Conservation (phyloP, 2,797 vertebrate species). For the Xenops minutus region DNA sequence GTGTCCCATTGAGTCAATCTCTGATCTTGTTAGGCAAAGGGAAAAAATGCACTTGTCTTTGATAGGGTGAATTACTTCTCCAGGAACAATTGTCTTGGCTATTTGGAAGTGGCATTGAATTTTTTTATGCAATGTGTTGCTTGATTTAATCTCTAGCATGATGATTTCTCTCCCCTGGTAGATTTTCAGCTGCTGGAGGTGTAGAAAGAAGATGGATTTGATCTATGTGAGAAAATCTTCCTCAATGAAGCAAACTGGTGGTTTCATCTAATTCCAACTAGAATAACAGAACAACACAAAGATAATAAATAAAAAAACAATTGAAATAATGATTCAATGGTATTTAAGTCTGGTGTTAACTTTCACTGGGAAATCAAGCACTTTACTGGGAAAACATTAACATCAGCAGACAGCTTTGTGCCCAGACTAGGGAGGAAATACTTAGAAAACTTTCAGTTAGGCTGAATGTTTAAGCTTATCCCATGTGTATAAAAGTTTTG, state of each 20-base stretch:
- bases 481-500: not conserved
- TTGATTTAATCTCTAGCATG: constrained; percentile 63
- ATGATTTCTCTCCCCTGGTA: constrained; percentile 29
- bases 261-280: not conserved
- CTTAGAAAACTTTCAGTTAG: not conserved
- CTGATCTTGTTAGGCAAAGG: not conserved
- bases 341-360: not conserved
- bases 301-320: not conserved
- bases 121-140: not conserved
- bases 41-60: not conserved
- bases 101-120: not conserved
- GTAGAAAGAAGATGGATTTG: constrained; percentile 10
- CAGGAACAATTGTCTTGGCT: not conserved
- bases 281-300: not conserved
- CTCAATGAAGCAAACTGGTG: constrained; percentile 6
- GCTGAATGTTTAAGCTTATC: not conserved
- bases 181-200: constrained; percentile 39
- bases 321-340: not conserved
- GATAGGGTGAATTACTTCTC: not conserved
- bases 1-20: not conserved
- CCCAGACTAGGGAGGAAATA: not conserved
- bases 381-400: not conserved
- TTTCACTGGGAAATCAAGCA: not conserved
- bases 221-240: constrained; percentile 18
- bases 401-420: not conserved